Base-by-base conservation (phyloP, 2,113 vertebrate species). In the Apteryx mantelli region DNA sequence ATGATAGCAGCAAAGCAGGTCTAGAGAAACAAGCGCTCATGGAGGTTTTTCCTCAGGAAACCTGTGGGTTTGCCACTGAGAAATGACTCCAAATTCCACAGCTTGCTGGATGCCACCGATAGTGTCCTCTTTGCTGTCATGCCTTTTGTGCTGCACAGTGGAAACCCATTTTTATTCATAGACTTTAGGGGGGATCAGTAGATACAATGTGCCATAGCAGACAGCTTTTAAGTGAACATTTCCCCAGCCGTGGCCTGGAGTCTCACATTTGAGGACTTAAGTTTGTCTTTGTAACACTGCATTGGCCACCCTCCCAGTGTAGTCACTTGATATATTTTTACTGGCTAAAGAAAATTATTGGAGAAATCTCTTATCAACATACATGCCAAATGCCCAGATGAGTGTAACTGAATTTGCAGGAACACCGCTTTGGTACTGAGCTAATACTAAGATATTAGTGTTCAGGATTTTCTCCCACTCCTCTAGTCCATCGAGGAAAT, bases 181-280 rank as follows among this genome's bases (percentile, higher is more conserved):
- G 53, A 7, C 63, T 40, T 36, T 1, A 44, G 44, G 63, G n/a
- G 60, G 63, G 44, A 65, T 74, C 73, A 95, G 53, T 9, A 65
- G 69, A 34, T 20, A 55, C 0, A 1, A 26, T 15, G 16, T 7
- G 21, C 44, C 56, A 11, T 0, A 3, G 52, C 73, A 86, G 34
- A 34, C 32, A 10, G 21, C 8, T 89, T 69, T 55, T 32, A 56
- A n/a, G 48, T 11, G 52, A 82, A 8, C 69, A 42, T 8, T 5
- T 85, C 40, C 81, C 60, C 85, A 84, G 85, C 50, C 38, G 50
- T 52, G 55, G 64, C 60, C 78, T 63, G 19, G 55, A 89, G 44
- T 2, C 64, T 19, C 86, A 56, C 24, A 55, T 12, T 17, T 28
- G 21, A 75, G 36, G 36, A 75, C 52, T 19, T 10, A 30, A 55